phyloP scores from a whole-genome alignment of 2,113 vertebrate species.

The Lates calcarifer region DNA sequence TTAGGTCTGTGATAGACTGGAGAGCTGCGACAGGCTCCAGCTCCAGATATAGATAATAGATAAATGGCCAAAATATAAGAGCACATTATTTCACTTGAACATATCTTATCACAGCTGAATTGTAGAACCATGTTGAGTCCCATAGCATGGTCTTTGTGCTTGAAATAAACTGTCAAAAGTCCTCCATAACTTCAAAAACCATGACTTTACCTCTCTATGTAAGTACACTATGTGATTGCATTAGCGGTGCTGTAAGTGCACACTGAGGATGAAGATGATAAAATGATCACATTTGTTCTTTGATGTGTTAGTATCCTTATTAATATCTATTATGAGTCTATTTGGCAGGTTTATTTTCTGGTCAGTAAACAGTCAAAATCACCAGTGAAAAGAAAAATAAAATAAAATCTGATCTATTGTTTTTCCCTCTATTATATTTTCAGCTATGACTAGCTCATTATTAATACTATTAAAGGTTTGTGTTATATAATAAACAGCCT shows the following conservation, averaged over 20 bases:
- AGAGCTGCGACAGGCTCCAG: not conserved
- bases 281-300: not conserved
- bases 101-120: not conserved
- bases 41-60: not conserved
- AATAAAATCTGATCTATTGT: not conserved
- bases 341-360: slow-evolving; percentile 5
- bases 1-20: fast-evolving
- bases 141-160: not conserved
- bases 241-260: slow-evolving; percentile 25
- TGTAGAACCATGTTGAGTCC: not conserved
- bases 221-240: slow-evolving; percentile 35
- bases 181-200: not conserved
- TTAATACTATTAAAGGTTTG: slow-evolving; percentile 9
- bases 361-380: slow-evolving; percentile 9
- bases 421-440: not conserved
- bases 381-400: not conserved
- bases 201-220: not conserved
- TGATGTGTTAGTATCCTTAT: not conserved
- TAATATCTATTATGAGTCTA: not conserved
- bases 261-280: not conserved
- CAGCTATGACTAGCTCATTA: not conserved
- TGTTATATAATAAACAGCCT: slow-evolving; percentile 13
- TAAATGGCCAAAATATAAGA: not conserved
- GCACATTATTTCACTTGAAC: not conserved
- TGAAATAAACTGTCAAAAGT: slow-evolving; percentile 9